A percentile compares a stretch with the other conserved stretches of the same genome.
These are phyloP conservation scores for Rostratula benghalensis DNA, from an alignment of 2,113 vertebrate species.

Conservation along the genomic window DNA sequence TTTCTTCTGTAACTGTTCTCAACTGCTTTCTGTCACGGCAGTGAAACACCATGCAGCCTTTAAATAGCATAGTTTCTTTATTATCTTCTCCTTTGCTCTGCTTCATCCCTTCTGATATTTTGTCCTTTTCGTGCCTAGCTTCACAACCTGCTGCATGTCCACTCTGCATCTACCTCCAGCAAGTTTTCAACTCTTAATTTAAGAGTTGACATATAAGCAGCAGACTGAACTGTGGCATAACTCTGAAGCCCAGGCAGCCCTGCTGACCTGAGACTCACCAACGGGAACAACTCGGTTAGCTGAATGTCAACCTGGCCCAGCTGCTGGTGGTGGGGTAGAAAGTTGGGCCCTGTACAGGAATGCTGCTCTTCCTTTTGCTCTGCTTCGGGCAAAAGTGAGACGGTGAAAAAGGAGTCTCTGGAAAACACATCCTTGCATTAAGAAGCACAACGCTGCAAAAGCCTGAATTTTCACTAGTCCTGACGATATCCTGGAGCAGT, in stretches of 20 bases:
- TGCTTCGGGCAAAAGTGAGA: background rate
- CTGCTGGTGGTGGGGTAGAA: background rate
- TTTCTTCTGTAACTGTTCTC: background rate
- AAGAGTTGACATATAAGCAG: background rate
- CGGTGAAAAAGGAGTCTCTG: background rate
- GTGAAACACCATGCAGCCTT: background rate
- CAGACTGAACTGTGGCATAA: background rate
- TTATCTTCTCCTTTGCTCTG: background rate
- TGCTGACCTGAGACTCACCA: background rate
- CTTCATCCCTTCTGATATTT: background rate
- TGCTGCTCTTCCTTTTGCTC: background rate
- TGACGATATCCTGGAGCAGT: rapidly evolving
- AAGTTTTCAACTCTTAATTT: background rate
- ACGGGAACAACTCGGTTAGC: rapidly evolving
- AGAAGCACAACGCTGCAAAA: background rate
- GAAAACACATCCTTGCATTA: background rate
- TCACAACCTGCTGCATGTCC: background rate
- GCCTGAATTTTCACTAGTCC: background rate
- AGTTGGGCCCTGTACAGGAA: background rate
- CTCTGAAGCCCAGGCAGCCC: background rate
- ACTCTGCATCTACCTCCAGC: background rate
- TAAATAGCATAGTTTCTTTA: background rate
- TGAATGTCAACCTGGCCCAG: background rate
- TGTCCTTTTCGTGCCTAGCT: background rate
- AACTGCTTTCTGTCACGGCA: background rate